Percentiles rank a stretch among this genome's conserved stretches.
These are phyloP conservation scores for Martes martes DNA, from an alignment of 2,113 vertebrate genomes.

Conservation along the genomic window DNA sequence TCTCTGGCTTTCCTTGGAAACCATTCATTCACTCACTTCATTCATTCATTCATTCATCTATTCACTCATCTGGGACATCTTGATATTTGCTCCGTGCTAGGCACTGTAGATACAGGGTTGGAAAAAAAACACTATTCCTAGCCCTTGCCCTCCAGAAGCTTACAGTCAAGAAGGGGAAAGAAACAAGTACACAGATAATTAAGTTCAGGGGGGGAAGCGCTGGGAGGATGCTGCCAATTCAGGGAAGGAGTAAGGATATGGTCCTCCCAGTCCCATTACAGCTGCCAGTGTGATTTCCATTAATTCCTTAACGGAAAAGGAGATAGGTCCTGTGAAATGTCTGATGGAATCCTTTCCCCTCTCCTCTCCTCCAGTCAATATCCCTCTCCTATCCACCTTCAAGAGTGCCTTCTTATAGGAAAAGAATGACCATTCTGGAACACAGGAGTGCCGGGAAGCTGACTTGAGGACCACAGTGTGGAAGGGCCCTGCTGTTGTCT, in stretches of 20 bases:
- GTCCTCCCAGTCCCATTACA: background rate
- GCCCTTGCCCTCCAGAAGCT: background rate
- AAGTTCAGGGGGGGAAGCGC: background rate
- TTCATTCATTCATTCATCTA: background rate
- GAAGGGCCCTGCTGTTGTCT: background rate
- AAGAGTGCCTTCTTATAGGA: background rate
- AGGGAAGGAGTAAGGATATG: background rate
- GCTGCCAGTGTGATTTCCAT: background rate
- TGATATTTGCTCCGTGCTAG: background rate
- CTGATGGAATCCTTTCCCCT: too few relatives aligned
- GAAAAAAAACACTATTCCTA: background rate
- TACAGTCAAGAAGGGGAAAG: background rate
- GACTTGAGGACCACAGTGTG: background rate
- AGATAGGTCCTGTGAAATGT: background rate
- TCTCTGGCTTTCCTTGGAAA: background rate
- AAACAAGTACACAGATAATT: background rate
- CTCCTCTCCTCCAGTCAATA: accelerated
- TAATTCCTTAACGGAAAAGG: background rate
- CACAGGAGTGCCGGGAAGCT: background rate
- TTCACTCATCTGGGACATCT: background rate
- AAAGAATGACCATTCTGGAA: background rate
- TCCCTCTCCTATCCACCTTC: background rate
- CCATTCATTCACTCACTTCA: background rate
- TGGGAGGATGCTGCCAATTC: too few relatives aligned
- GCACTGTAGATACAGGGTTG: background rate